phyloP scores from a whole-genome alignment of 2,113 vertebrate genomes.

The Peromyscus leucopus region DNA sequence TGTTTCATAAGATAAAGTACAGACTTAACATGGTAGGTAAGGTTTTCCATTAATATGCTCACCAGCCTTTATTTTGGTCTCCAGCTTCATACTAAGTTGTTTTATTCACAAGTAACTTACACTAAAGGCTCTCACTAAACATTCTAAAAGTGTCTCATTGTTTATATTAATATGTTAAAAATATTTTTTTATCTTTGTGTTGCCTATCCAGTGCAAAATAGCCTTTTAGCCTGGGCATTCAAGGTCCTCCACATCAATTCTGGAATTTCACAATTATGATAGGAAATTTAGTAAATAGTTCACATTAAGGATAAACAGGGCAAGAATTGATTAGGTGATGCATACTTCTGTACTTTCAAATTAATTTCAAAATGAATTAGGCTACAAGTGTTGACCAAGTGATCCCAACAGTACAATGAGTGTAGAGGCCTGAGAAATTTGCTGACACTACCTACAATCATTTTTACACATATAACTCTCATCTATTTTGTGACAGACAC shows the following conservation, averaged over 20 bases:
- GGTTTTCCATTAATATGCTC: not conserved
- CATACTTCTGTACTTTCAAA: not conserved
- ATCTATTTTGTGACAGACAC: not conserved
- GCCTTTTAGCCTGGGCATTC: not conserved
- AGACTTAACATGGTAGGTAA: not conserved
- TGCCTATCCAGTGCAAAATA: not conserved
- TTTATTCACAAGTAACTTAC: not conserved
- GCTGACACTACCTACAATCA: not conserved
- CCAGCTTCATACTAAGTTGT: not conserved
- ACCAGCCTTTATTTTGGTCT: conserved; percentile 4
- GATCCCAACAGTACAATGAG: not conserved
- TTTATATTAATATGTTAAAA: conserved; percentile 9
- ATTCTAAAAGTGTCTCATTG: not conserved
- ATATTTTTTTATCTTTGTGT: not conserved
- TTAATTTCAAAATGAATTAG: not conserved
- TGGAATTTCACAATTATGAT: not conserved
- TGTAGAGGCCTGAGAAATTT: not conserved
- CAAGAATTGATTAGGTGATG: not conserved
- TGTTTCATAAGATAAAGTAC: not conserved
- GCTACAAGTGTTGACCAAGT: not conserved
- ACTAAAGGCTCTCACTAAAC: not conserved
- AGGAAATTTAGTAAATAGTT: conserved; percentile 29
- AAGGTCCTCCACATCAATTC: not conserved
- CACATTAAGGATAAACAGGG: not conserved
- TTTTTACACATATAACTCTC: not conserved